Base-by-base conservation (phyloP, 2,888 invertebrate species). In the Acrobasis consociella region DNA sequence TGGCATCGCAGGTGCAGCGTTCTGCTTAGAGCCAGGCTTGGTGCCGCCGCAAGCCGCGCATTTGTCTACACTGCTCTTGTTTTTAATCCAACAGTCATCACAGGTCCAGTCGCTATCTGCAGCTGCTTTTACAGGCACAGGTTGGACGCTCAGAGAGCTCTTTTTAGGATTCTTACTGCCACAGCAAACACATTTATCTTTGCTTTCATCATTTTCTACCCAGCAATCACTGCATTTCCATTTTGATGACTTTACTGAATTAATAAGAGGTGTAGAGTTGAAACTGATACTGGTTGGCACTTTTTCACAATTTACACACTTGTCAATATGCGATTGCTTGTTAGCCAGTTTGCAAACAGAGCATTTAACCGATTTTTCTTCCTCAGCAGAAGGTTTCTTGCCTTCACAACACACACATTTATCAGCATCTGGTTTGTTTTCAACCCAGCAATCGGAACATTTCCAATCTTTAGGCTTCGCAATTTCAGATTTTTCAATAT, bases 181-280 rank as follows among this genome's bases (percentile, higher is more conserved):
- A 67, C 86, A 85, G 65, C 83, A 83, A 9, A 69, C 69, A 66
- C 86, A 86, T 58, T 82, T 83, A 1, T 74, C 72, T 2, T 62
- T 71, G 59, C 37, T 68, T 7, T 69, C 68, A 0, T 80, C 75
- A 68, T 87, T 87, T 39, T 69, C 70, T 5, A 85, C 77, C 81
- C 79, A 83, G 67, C 86, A 87, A 16, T 77, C 77, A 2, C 68
- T 67, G 71, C 86, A 87, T 65, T 80, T 80, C 86, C 86, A 87
- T 65, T 78, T 83, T 0, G 72, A 65, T 9, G 70, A 63, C 9
- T 72, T 68, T 42, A 60, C 64, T 0, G 65, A 13, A 50, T 72
- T 72, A 9, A 67, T 51, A 13, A 64, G 38, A 11, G 65, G 62
- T 58, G 61, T 65, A 13, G 22, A 46, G 15, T 56, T 56, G 1